A percentile compares a stretch with the other conserved stretches of the same genome.
phyloP scores from a whole-genome alignment of 2,888 invertebrate species.

The Dione vanillae region DNA sequence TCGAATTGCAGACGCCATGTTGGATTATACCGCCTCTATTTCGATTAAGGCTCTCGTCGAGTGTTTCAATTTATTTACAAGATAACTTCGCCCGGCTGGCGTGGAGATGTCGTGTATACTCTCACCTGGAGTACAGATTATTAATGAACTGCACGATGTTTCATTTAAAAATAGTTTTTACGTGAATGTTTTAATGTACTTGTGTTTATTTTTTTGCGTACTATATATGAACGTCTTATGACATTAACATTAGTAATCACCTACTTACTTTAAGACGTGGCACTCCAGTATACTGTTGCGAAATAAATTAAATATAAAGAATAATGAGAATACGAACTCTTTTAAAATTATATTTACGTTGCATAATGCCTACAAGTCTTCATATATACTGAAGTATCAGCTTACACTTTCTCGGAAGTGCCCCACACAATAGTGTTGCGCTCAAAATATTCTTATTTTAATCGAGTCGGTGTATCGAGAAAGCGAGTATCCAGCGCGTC shows the following conservation, averaged over 20 bases:
- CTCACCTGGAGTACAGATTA: conserved; percentile 14
- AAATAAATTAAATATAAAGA: neutral
- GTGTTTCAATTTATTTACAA: conserved; percentile 53
- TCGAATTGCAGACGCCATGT: conserved; percentile 74
- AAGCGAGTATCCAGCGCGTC: conserved; percentile 67
- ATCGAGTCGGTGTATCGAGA: conserved; percentile 76
- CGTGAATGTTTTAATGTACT: neutral
- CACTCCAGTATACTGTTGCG: neutral
- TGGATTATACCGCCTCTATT: conserved; percentile 77
- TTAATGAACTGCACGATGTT: conserved; percentile 35
- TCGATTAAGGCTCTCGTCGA: conserved; percentile 67
- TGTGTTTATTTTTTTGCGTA: conserved; percentile 2
- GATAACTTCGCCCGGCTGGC: conserved; percentile 23
- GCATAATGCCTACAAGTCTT: conserved; percentile 46
- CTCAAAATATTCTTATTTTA: conserved; percentile 78
- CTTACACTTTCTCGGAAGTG: conserved; percentile 63
- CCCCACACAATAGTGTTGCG: conserved; percentile 69
- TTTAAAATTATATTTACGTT: neutral
- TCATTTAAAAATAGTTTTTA: conserved; percentile 40
- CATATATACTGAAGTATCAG: conserved; percentile 52
- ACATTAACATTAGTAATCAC: neutral
- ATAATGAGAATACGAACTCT: neutral
- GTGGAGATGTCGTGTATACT: conserved; percentile 11
- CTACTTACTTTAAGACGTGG: too few species aligned
- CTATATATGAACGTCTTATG: neutral